Evolutionary conservation across 2,113 vertebrate species (phyloP).

Genomic region (Ascaphus truei): DNA sequence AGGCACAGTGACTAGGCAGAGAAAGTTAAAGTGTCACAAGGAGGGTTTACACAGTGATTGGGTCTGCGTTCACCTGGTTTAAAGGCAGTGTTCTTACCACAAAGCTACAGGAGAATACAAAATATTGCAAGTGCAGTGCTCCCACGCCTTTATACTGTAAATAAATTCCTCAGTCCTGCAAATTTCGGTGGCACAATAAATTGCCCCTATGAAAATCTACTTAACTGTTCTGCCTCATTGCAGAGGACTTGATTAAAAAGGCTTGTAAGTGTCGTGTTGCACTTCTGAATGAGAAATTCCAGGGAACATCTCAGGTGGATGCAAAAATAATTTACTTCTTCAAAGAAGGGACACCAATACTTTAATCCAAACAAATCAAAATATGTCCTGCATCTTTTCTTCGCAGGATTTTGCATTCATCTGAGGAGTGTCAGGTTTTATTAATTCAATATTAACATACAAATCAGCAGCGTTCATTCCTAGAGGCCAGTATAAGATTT

Average conservation of each 20-base stretch:
- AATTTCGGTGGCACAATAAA: neutral
- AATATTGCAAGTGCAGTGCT: neutral
- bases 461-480: no score
- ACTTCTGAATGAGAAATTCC: neutral
- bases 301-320: neutral
- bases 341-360: no score
- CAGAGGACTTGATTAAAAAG: neutral
- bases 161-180: neutral
- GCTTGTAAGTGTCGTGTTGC: neutral
- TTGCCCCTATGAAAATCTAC: neutral
- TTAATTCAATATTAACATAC: no score
- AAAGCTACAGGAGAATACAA: neutral
- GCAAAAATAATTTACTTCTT: no score
- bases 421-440: no score
- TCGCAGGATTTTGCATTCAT: no score
- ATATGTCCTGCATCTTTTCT: no score
- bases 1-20: no score
- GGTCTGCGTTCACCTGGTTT: neutral
- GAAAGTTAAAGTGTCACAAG: no score
- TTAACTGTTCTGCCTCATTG: neutral
- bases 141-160: slow-evolving; percentile 9
- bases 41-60: no score
- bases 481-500: no score
- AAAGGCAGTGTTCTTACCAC: neutral
- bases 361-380: no score